Base-by-base conservation (phyloP, 2,797 vertebrate genomes). In the Bovichtus variegatus region DNA sequence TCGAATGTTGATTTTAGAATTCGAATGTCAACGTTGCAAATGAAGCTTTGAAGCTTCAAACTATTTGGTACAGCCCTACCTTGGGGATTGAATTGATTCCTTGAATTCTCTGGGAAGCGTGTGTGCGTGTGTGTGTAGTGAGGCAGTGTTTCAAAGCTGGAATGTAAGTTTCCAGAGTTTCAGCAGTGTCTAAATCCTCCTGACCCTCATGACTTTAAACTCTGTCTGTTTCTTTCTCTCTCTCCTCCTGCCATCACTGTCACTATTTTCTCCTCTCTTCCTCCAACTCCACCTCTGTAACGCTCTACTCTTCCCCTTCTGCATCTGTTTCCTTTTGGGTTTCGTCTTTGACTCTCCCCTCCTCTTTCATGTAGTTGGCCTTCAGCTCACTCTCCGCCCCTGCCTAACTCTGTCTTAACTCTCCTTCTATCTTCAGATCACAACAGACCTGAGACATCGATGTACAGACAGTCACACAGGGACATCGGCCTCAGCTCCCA, bases 401-500 rank as follows among this genome's bases (percentile, higher is more conserved):
- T 2, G 25, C 59, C 43, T 80, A 44, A 83, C 41, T 57, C 15
- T 25, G 10, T 38, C 21, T 13, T 57, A 15, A 50, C 51, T 46
- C 27, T 11, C 23, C 27, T 47, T 53, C 15, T 78, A 5, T 68
- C 62, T 55, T 65, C 93, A 99, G 98, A 98, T 99, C 92, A 99
- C 98, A 25, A 99, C 98, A 79, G 98, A 99, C 90, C 94, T 99
- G 90, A 95, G 98, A 81, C 98, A 99, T 85, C 97, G 98, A 41
- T 99, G 98, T 86, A 99, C 98, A 64, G 98, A 99, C 95, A 99
- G 97, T 93, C 98, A 99, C 91, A 99, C 98, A 0, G 98, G 98
- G 89, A 99, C 98, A 0, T 99, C 98, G 0, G 98, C 98, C 82
- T 99, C 98, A 0, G 98, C 98, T 81, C 98, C 98, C 71, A 99